Evolutionary conservation across 2,113 vertebrate species (phyloP).

Genomic region (Leptocoma aspasia): DNA sequence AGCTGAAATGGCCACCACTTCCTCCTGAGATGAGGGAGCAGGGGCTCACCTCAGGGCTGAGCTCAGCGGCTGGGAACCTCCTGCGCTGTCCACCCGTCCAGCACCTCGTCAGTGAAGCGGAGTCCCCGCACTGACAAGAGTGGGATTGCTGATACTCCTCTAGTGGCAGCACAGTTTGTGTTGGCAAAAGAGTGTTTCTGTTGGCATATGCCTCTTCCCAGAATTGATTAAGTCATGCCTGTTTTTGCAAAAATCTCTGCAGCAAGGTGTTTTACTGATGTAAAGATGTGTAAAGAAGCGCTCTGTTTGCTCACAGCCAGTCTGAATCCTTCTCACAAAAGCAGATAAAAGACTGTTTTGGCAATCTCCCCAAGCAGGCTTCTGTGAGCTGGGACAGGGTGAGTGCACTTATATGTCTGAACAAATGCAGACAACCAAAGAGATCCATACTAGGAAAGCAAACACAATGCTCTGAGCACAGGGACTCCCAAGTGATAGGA

Average conservation of each 20-base stretch:
- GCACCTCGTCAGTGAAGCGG: not conserved
- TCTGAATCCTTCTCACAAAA: not conserved
- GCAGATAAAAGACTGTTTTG: not conserved
- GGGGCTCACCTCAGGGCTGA: not conserved
- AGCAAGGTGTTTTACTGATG: conserved; percentile 22
- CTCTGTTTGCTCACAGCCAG: not conserved
- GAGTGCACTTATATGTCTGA: not conserved
- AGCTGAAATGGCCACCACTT: not conserved
- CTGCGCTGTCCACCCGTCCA: not conserved
- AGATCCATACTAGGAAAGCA: not conserved
- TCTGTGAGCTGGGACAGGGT: not conserved
- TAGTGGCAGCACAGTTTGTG: not conserved
- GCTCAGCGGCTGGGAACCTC: conserved; percentile 5
- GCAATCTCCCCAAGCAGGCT: not conserved
- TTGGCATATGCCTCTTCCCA: conserved; percentile 25
- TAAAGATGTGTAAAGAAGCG: not conserved
- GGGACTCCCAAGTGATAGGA: conserved; percentile 40
- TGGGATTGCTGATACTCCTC: not conserved
- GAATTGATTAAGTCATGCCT: not conserved
- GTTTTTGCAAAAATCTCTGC: not conserved
- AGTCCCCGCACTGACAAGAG: not conserved
- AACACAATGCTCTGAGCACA: conserved; percentile 19
- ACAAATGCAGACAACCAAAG: not conserved
- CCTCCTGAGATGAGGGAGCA: not conserved
- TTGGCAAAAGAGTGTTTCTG: conserved; percentile 46